Conservation (phyloP, 2,888 invertebrate species). For the Orthonevra nobilis region DNA sequence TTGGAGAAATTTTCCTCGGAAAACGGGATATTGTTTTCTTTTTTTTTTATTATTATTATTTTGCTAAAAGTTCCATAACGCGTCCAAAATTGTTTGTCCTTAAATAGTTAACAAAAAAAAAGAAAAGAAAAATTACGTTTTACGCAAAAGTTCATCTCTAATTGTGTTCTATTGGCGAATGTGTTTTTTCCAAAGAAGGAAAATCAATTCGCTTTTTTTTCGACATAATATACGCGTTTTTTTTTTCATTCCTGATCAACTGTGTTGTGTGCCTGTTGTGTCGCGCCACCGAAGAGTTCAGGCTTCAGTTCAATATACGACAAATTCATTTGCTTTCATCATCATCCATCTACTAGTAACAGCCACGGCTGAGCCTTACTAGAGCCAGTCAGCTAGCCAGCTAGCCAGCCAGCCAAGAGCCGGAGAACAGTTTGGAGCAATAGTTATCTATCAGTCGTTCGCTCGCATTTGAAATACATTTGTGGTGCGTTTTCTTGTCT, state of each 20-base stretch:
- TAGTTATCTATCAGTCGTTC: too few relatives aligned
- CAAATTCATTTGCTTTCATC: constrained; percentile 56
- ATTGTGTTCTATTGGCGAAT: neutral
- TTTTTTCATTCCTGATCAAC: constrained; percentile 15
- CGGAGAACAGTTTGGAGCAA: too few relatives aligned
- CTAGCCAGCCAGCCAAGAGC: constrained; percentile 28
- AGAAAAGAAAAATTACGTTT: neutral
- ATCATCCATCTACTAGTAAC: constrained; percentile 30
- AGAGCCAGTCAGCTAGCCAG: constrained; percentile 16
- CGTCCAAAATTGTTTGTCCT: constrained; percentile 24
- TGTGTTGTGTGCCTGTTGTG: constrained; percentile 40
- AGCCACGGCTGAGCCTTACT: constrained; percentile 19
- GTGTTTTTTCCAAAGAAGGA: constrained; percentile 10
- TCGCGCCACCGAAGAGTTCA: constrained; percentile 53
- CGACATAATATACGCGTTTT: constrained; percentile 24
- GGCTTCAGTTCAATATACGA: constrained; percentile 56
- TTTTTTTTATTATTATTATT: constrained; percentile 7
- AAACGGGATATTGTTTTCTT: constrained; percentile 47
- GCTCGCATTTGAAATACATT: constrained; percentile 63
- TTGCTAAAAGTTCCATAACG: too few relatives aligned
- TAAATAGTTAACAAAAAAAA: neutral
- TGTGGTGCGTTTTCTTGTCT: constrained; percentile 66
- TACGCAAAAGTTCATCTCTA: too few relatives aligned
- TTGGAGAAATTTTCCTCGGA: constrained; percentile 68
- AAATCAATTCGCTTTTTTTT: constrained; percentile 58